phyloP scores from a whole-genome alignment of 2,113 vertebrate species.

The Myrmecobius fasciatus region DNA sequence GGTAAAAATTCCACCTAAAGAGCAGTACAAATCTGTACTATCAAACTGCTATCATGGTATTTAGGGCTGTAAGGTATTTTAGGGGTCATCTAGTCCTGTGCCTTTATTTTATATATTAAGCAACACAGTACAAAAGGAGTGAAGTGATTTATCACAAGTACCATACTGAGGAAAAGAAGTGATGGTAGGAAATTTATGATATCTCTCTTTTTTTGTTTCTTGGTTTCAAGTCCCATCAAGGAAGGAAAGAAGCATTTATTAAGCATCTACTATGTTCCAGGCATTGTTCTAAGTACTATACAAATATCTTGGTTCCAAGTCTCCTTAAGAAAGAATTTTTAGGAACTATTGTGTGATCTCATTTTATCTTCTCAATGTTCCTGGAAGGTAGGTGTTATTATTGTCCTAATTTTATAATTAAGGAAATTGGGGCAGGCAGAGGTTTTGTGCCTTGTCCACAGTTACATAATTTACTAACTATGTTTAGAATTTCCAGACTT shows the following conservation, averaged over 20 bases:
- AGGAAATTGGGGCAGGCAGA: neutral
- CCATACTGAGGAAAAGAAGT: neutral
- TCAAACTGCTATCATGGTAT: neutral
- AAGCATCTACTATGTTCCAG: neutral
- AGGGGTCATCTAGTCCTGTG: neutral
- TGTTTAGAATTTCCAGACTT: neutral
- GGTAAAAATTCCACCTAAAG: neutral
- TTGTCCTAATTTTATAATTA: neutral
- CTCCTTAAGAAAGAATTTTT: no score
- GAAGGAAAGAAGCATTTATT: neutral
- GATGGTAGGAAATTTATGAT: neutral
- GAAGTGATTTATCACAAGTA: neutral
- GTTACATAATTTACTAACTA: neutral
- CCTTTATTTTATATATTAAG: neutral
- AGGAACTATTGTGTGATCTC: no score
- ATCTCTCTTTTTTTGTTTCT: neutral
- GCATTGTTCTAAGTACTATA: neutral
- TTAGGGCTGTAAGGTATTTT: neutral
- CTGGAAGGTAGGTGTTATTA: neutral
- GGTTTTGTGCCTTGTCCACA: neutral
- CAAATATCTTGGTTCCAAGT: no score
- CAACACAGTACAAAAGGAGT: neutral
- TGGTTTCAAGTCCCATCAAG: neutral
- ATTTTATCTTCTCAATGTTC: neutral
- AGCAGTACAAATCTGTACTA: neutral